These are phyloP conservation scores for Pangasius djambal DNA, from an alignment of 2,797 vertebrate species.

Conservation along the genomic window DNA sequence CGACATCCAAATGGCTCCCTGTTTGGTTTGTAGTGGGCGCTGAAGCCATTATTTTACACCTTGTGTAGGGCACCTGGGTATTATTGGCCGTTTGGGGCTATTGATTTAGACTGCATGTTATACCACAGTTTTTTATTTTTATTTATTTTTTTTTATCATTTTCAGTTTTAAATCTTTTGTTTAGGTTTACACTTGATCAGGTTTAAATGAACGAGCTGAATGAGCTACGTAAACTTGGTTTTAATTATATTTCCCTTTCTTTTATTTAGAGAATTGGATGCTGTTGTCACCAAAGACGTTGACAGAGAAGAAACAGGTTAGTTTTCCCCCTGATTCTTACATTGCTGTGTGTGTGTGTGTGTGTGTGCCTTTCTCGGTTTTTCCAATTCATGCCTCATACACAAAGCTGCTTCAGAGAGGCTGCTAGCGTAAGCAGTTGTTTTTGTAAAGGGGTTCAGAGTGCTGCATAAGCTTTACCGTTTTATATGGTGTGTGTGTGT, in stretches of 20 bases:
- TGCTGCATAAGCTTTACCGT: conserved; percentile 77
- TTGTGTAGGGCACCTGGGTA: neutral
- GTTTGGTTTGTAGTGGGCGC: conserved; percentile 7
- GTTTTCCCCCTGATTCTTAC: conserved; percentile 48
- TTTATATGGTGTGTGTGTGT: conserved; percentile 71
- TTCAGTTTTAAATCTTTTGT: neutral
- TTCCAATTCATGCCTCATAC: conserved; percentile 50
- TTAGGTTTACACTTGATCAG: neutral
- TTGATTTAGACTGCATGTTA: neutral
- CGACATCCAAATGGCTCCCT: conserved; percentile 16
- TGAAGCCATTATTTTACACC: neutral
- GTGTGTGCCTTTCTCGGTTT: neutral
- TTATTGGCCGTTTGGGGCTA: neutral
- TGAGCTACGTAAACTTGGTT: neutral
- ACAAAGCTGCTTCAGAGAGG: conserved; percentile 45
- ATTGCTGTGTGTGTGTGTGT: neutral
- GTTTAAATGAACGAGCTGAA: neutral
- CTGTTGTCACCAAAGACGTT: conserved; percentile 99
- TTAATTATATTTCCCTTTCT: conserved; percentile 28
- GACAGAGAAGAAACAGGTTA: conserved; percentile 90
- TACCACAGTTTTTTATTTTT: neutral
- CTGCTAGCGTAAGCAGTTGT: conserved; percentile 78
- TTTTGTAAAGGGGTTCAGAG: conserved; percentile 71
- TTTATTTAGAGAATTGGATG: conserved; percentile 92
- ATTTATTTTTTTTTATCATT: too few relatives aligned